These are phyloP conservation scores for Ips nitidus DNA, from an alignment of 1,140 invertebrate genomes.

Conservation along the genomic window DNA sequence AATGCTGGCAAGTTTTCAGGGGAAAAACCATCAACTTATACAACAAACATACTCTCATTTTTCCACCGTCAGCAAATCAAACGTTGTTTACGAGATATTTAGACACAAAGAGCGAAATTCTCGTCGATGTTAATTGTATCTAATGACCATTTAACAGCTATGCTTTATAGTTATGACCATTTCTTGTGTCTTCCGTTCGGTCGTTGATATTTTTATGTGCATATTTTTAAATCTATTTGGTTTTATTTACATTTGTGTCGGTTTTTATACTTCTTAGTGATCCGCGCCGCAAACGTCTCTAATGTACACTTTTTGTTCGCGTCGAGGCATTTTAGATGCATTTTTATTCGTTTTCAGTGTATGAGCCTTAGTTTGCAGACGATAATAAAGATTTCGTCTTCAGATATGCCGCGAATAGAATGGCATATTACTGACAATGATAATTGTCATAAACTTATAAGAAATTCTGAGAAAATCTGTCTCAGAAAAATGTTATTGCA, in stretches of 20 bases:
- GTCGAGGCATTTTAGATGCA: neutral
- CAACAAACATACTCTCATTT: neutral
- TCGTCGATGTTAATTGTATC: conserved; percentile 27
- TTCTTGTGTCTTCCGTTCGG: conserved; percentile 22
- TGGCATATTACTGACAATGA: too few relatives aligned
- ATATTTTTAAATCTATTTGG: conserved; percentile 34
- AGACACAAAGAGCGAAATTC: conserved; percentile 19
- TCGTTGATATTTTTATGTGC: conserved; percentile 30
- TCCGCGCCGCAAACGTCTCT: neutral
- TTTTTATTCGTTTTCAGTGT: neutral
- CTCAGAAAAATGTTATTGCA: too few relatives aligned
- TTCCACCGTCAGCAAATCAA: conserved; percentile 6
- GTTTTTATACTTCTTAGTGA: conserved; percentile 15
- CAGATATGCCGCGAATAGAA: too few relatives aligned
- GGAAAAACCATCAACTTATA: too few relatives aligned
- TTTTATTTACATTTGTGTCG: conserved; percentile 30
- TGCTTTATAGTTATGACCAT: conserved; percentile 33
- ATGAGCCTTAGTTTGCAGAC: neutral
- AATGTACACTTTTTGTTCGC: conserved; percentile 3
- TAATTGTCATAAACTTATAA: too few relatives aligned
- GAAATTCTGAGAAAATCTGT: too few relatives aligned
- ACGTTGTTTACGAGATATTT: conserved; percentile 24
- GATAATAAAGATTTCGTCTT: neutral
- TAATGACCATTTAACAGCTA: conserved; percentile 34
- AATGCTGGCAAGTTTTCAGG: too few relatives aligned